Base-by-base conservation (phyloP, 2,888 invertebrate species). In the Ophioninae sp. region DNA sequence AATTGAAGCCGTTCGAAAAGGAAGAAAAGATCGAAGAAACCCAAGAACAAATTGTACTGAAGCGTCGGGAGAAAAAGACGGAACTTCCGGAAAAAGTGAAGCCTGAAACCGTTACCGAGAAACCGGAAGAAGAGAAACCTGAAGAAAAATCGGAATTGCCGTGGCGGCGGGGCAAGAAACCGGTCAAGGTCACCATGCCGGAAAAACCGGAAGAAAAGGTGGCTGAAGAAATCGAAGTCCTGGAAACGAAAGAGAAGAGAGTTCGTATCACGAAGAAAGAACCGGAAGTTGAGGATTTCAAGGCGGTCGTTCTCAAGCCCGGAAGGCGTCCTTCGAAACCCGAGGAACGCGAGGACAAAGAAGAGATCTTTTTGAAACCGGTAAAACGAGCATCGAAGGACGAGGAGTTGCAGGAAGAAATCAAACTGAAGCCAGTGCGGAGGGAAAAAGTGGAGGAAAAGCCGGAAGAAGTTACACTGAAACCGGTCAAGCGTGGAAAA, bases 371-470 rank as follows among this genome's bases (percentile, higher is more conserved):
- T 87, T 88, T 71, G 86, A 91, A 86, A 78, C 87, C 90, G n/a
- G 87, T 91, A 8, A 91, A 91, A 37, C 90, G 79, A 59, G 69
- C 69, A 13, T 73, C 83, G 0, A 81, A 30, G 41, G 93, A 92
- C 64, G 91, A 90, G 67, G 82, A 88, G 65, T 82, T 84, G 22
- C 85, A 85, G 8, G 88, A 88, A 20, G 86, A 90, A 80, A 78
- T 88, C 22, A 89, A 92, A 79, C 90, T 91, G 23, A 90, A 92
- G 83, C 86, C 85, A 87, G 68, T 93, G 90, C 77, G 89, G 88
- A 90, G 87, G 82, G 90, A 89, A 85, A 72, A 79, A 71, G 86
- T 86, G 65, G 79, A 83, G 58, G 85, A 86, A 76, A 86, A 88
- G 44, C 85, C 87, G 2, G 85, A 86, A 41, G 86, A 84, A 41